A percentile compares a stretch with the other conserved stretches of the same genome.
phyloP scores from a whole-genome alignment of 23 tunicate genomes.

The Trididemnum clinides region DNA sequence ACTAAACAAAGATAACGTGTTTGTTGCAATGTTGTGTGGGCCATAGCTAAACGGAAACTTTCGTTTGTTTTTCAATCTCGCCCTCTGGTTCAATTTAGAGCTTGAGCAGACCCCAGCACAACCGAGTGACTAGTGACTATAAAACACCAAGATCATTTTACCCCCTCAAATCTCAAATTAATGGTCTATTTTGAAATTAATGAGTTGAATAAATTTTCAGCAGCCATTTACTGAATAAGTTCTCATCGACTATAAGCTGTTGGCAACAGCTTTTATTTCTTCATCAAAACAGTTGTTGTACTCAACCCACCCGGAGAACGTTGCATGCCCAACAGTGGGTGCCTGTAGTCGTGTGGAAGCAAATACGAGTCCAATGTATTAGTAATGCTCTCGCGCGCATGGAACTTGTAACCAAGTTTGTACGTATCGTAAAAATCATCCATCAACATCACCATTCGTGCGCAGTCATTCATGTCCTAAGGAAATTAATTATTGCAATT shows the following conservation, averaged over 20 bases:
- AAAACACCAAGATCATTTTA: neutral
- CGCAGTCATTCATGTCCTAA: neutral
- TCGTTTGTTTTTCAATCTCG: too few species aligned
- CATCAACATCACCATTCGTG: neutral
- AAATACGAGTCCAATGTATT: slow-evolving; percentile 12
- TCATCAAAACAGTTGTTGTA: neutral
- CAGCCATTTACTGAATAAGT: too few species aligned
- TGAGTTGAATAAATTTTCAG: too few species aligned
- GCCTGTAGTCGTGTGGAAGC: slow-evolving; percentile 29
- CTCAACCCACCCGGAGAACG: neutral
- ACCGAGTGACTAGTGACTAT: neutral
- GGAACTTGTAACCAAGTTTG: neutral
- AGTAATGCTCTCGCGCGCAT: slow-evolving; percentile 6
- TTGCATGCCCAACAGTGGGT: neutral
- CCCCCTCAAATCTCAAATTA: neutral
- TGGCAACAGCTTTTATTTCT: too few species aligned
- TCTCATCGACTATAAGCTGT: too few species aligned
- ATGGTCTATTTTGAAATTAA: too few species aligned
- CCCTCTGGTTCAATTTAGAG: neutral
- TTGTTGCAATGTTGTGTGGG: too few species aligned
- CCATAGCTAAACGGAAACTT: too few species aligned
- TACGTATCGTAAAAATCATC: neutral
- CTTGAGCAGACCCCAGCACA: neutral
- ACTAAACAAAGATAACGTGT: too few species aligned
- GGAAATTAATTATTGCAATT: too few species aligned